Base-by-base conservation (phyloP, 2,888 invertebrate species). In the Agapostemon virescens region DNA sequence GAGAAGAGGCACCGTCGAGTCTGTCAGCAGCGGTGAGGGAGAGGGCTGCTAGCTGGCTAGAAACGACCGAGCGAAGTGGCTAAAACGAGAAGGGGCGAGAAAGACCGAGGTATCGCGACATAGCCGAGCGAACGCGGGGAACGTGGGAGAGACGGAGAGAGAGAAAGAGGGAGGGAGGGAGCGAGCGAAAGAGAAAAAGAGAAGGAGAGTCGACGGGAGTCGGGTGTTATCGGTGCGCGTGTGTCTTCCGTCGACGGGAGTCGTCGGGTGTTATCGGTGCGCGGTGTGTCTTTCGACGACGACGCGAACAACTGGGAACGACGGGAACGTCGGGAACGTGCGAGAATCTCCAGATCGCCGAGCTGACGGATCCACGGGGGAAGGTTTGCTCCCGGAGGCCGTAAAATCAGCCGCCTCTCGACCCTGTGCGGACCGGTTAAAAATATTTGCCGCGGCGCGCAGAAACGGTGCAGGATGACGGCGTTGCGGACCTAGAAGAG, bases 381-480 rank as follows among this genome's bases (percentile, higher is more conserved):
- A 75, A 75, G 75, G 49, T 71, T 75, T 66, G 45, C 23, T 66
- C 55, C 26, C 5, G 36, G 75, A 17, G 1, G 40, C 64, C 33
- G 58, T 42, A 69, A 80, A 69, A 79, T 36, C 36, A 38, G 20
- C 58, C n/a, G n/a, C n/a, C n/a, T n/a, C 63, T 42, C 33, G 33
- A n/a, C 55, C 23, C 20, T 68, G 45, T 30, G 52, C 64, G 75
- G 23, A 67, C 33, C 49, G 77, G 74, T 81, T 83, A 77, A 84
- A 81, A 81, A 79, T 79, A 86, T 72, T 80, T 75, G 23, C 61
- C 61, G 38, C 68, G 58, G 26, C 70, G 45, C 69, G 76, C 52
- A 69, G 66, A 61, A 70, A 67, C 69, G 77, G 68, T 67, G 77
- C 70, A 74, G 80, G 70, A 85, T 86, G 86, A 74, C 78, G 77